Conservation (phyloP, 1,140 invertebrate species). For the Adoxophyes honmai region DNA sequence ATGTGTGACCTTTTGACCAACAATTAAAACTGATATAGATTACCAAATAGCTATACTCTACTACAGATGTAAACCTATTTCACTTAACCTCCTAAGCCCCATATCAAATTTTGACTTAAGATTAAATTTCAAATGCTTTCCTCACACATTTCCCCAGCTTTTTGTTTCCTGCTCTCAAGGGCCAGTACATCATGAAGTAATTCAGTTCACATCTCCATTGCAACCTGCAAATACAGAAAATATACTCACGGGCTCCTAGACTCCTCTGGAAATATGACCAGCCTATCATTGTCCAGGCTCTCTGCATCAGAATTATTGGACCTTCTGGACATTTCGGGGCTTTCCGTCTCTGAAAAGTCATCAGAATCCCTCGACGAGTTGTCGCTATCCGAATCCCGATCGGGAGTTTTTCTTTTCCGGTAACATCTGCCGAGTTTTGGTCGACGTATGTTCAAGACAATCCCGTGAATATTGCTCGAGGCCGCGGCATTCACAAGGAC, state of each 20-base stretch:
- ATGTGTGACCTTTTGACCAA: no score
- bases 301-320: slow-evolving; percentile 31
- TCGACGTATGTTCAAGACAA: slow-evolving; percentile 51
- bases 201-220: no score
- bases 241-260: slow-evolving; percentile 29
- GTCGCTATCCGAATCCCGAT: slow-evolving; percentile 54
- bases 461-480: slow-evolving; percentile 52
- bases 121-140: no score
- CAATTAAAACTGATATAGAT: no score
- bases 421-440: slow-evolving; percentile 48
- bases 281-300: slow-evolving; percentile 25
- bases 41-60: no score
- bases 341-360: slow-evolving; percentile 51
- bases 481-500: slow-evolving; percentile 50
- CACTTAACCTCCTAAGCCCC: no score
- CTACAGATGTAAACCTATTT: no score
- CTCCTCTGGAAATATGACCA: slow-evolving; percentile 20
- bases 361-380: slow-evolving; percentile 61
- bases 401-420: slow-evolving; percentile 60
- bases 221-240: neutral
- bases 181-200: no score
- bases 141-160: no score
- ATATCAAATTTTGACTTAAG: no score
- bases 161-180: no score
- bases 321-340: slow-evolving; percentile 8